Conservation (phyloP, 1,140 invertebrate genomes). For the Neodiprion virginianus region DNA sequence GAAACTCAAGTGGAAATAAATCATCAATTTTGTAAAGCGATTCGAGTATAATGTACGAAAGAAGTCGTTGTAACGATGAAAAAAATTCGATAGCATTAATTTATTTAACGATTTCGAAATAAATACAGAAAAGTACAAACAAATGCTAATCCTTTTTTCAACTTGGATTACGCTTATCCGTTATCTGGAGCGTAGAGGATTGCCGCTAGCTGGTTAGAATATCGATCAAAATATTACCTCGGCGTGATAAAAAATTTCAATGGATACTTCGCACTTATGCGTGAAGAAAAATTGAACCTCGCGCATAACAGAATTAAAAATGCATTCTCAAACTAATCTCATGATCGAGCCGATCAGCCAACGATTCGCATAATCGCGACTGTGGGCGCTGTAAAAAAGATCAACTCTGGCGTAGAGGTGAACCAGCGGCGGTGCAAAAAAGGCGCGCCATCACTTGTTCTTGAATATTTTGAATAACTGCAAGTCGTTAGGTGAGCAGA, state of each 20-base stretch:
- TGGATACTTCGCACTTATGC: background rate
- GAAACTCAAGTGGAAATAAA: background rate
- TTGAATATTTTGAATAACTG: too few species aligned
- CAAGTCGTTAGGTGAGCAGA: too few species aligned
- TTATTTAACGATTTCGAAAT: slow-evolving; percentile 35
- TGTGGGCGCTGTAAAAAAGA: slow-evolving; percentile 30
- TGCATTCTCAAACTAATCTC: too few species aligned
- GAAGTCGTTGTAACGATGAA: background rate
- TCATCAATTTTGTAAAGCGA: background rate
- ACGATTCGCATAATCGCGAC: background rate
- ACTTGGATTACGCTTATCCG: background rate
- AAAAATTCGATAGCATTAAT: slow-evolving; percentile 15
- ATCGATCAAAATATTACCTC: too few species aligned
- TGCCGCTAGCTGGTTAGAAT: too few species aligned
- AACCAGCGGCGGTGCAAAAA: slow-evolving; percentile 46
- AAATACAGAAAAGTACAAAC: slow-evolving; percentile 38
- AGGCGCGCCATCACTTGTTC: slow-evolving; percentile 20
- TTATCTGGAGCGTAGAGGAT: background rate
- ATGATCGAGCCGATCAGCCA: too few species aligned
- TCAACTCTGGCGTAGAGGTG: slow-evolving; percentile 54
- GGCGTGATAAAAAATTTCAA: background rate
- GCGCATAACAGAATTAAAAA: background rate
- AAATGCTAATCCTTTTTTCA: slow-evolving; percentile 23
- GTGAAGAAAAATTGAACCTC: slow-evolving; percentile 13
- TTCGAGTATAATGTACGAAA: background rate